A percentile compares a stretch with the other conserved stretches of the same genome.
Conservation (phyloP, 2,797 vertebrate genomes). For the Hyperoplus lanceolatus region DNA sequence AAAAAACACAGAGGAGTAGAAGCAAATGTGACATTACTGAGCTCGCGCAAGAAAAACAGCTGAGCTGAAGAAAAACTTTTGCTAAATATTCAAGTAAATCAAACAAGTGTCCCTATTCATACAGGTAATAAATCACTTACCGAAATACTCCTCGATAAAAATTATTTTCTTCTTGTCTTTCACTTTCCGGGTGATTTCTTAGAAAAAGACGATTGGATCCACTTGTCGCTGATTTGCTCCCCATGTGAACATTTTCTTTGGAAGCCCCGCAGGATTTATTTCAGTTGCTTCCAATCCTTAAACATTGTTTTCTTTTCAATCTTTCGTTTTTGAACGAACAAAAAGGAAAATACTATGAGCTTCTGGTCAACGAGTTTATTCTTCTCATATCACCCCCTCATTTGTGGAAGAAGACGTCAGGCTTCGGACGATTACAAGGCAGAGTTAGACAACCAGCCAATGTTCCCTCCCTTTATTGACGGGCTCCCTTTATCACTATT, state of each 20-base stretch:
- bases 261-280: not conserved
- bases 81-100: slow-evolving; percentile 50
- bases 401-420: slow-evolving; percentile 74
- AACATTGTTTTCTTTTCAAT: not conserved
- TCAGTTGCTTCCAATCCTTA: not conserved
- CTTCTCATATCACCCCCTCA: slow-evolving; percentile 69
- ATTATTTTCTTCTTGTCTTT: slow-evolving; percentile 5
- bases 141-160: slow-evolving; percentile 38
- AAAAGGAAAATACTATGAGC: slow-evolving; percentile 13
- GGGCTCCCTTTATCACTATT: slow-evolving; percentile 79
- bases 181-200: slow-evolving; percentile 46
- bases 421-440: slow-evolving; percentile 68
- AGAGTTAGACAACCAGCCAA: slow-evolving; percentile 71
- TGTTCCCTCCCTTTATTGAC: slow-evolving; percentile 82
- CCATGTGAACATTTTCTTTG: not conserved
- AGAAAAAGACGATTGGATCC: slow-evolving; percentile 27
- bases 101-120: slow-evolving; percentile 59
- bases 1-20: not conserved
- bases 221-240: slow-evolving; percentile 31
- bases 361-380: slow-evolving; percentile 66
- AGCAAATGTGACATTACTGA: slow-evolving; percentile 45
- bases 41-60: slow-evolving; percentile 36
- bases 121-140: slow-evolving; percentile 58
- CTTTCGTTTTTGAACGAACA: not conserved
- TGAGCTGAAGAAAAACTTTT: slow-evolving; percentile 28